Evolutionary conservation across 1,140 invertebrate genomes (phyloP), one percentile per base, ranked within the genome.

Genomic region (Branchinecta lynchi): DNA sequence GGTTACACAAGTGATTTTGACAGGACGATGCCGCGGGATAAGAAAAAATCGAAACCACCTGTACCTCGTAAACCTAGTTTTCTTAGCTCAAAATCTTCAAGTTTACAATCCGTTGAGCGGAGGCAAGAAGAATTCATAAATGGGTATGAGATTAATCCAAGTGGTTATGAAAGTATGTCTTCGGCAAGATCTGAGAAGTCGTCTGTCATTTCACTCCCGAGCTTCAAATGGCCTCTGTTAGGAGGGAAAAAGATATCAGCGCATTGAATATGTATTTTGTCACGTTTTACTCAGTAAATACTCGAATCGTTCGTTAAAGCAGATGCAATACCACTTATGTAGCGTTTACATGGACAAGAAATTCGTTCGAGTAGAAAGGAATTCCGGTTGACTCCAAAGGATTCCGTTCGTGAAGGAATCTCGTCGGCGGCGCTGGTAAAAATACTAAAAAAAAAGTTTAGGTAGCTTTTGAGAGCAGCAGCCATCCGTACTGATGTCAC

Each of bases 41-140:
- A 60, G 51, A 60, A 60, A 20, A 15, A 15, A 15, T 20, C 17
- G 51, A 60, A 60, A 60, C 51, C 51, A 20, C 51, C 51, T 12
- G 51, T 60, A 60, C 51, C 51, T 15, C 12, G 17, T 3, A 60
- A 60, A 20, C 51, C 51, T 6, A 60, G 51, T 60, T 60, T 60
- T 60, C 17, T 60, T 12, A 12, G 12, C 12, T 32, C 32, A 32
- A 60, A 60, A 20, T 60, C 51, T 15, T 60, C 51, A 60, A 60
- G 51, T 20, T 6, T 60, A 6, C 51, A 60, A 60, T 60, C 51
- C 12, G 17, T 60, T 60, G 51, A 60, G 17, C 12, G 51, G 2
- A 60, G 51, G 6, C 51, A 60, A 60, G 51, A 60, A 15, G 51
- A 60, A 20, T 60, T 60, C 51, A 60, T 60, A 15, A 60, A 60